Percentiles rank a stretch among this genome's conserved stretches.
phyloP scores from a whole-genome alignment of 2,797 vertebrate genomes.

The Fringilla coelebs region DNA sequence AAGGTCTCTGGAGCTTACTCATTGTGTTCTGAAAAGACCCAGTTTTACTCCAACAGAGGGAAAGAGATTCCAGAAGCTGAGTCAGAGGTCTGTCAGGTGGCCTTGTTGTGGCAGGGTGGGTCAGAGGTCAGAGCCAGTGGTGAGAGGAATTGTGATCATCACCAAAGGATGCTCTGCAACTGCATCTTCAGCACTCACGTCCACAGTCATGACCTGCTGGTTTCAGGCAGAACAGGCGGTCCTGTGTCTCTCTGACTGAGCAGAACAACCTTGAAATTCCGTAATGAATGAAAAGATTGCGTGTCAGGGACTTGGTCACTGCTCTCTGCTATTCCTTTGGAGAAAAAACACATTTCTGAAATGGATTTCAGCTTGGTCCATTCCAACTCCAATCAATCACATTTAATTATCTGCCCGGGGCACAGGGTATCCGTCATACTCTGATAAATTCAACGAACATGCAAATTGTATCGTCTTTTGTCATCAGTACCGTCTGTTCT shows the following conservation, averaged over 20 bases:
- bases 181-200: neutral
- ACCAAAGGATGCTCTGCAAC: neutral
- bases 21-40: neutral
- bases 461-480: slow-evolving; percentile 42
- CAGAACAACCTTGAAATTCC: neutral
- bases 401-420: slow-evolving; percentile 22
- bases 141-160: neutral
- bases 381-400: slow-evolving; percentile 19
- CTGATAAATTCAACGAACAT: slow-evolving; percentile 26
- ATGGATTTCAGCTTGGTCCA: neutral
- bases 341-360: neutral
- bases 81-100: neutral
- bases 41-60: neutral
- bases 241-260: neutral
- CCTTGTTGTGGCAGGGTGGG: neutral
- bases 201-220: neutral
- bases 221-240: neutral
- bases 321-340: neutral
- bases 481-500: slow-evolving; percentile 47
- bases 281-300: neutral
- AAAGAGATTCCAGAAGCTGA: neutral
- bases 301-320: neutral
- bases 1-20: neutral
- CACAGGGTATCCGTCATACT: neutral
- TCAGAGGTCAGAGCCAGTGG: neutral